Base-by-base conservation (phyloP, 2,113 vertebrate genomes). In the Notarius lentiginosus region DNA sequence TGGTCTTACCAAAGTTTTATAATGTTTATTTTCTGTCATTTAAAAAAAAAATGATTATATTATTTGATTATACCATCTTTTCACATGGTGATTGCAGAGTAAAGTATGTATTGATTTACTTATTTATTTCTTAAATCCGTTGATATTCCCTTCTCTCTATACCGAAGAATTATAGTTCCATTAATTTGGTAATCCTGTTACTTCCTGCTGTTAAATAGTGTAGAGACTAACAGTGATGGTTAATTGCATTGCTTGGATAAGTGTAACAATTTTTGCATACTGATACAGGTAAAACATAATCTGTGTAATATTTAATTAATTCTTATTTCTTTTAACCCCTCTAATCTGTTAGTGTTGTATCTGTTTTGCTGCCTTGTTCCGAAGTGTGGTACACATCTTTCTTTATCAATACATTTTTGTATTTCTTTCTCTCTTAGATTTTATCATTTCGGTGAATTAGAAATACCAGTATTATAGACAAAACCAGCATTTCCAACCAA, bases 101-200 rank as follows among this genome's bases (percentile, higher is more conserved):
- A 91, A 93, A 93, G 90, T 92, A 93, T 92, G 91, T 91, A 92
- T 92, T 92, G 90, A 51, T 85, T 90, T 7, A 51, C 22, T 87
- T 22, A 81, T 55, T 41, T 85, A 51, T 84, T 34, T 56, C 56
- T 60, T 22, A 41, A 22, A 41, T 10, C 30, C 18, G 60, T 80
- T 4, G 12, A 22, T 41, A 80, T 80, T 41, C 20, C 27, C 55
- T 17, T 80, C 5, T 80, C 2, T 79, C 51, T 5, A 27, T 3
- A 17, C 7, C 41, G 15, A 83, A 83, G 27, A 72, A 24, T 73
- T 14, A 24, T 1, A 73, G 15, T 34, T 73, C 47, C 20, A 1
- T 30, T 55, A 49, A 68, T 68, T 70, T 55, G 3, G 24, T 73
- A 73, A 56, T 72, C 49, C 6, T 6, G 11, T 66, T 61, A 18